Evolutionary conservation across 2,888 invertebrate genomes (phyloP).

Genomic region (Hipparchia sbordonii): DNA sequence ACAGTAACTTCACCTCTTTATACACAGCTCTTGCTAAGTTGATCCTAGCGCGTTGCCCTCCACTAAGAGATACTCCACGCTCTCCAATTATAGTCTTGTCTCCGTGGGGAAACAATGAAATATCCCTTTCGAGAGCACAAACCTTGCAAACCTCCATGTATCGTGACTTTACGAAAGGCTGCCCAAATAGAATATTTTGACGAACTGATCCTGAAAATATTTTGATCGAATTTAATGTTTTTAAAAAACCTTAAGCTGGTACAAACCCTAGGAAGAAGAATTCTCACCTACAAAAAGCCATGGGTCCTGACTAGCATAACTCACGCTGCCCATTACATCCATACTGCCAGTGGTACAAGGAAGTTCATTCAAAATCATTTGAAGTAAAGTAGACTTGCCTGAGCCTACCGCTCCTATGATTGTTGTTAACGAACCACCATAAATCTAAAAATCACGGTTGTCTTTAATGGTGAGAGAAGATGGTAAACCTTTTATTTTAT

Average conservation of each 20-base stretch:
- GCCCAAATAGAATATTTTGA: conserved; percentile 96
- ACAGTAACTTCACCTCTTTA: conserved; percentile 70
- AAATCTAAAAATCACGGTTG: conserved; percentile 49
- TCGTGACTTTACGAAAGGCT: conserved; percentile 81
- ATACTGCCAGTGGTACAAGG: conserved; percentile 85
- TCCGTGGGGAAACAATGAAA: conserved; percentile 89
- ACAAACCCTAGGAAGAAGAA: neutral
- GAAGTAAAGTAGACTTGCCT: conserved; percentile 84
- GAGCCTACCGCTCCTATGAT: conserved; percentile 85
- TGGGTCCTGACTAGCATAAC: conserved; percentile 92
- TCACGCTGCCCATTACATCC: conserved; percentile 84
- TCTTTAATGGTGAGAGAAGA: neutral
- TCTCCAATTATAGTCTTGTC: conserved; percentile 94
- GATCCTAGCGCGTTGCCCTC: conserved; percentile 89
- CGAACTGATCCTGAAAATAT: conserved; percentile 85
- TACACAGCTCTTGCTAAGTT: conserved; percentile 86
- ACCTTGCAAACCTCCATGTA: conserved; percentile 87
- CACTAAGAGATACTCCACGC: conserved; percentile 91
- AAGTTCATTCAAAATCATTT: conserved; percentile 89
- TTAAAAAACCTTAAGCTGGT: neutral
- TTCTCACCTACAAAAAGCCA: conserved; percentile 88
- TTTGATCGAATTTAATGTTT: too few species aligned
- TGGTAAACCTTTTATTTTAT: neutral
- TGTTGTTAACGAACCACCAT: conserved; percentile 78
- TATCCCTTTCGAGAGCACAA: conserved; percentile 88